phyloP scores from a whole-genome alignment of 2,113 vertebrate species.

The Willisornis vidua region DNA sequence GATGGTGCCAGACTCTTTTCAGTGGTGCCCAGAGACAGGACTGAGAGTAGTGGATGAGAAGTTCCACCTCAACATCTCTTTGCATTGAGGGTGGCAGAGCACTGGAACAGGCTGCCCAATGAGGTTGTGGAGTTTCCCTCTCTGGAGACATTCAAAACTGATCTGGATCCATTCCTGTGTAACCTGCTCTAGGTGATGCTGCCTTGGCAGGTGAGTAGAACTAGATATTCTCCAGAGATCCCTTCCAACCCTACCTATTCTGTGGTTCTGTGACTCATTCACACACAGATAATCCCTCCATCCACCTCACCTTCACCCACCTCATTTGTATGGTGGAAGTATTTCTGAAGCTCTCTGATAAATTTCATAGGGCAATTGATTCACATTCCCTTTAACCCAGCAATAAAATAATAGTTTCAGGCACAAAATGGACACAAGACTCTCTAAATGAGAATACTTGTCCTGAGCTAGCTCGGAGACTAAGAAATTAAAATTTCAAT shows the following conservation, averaged over 20 bases:
- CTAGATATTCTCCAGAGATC: neutral
- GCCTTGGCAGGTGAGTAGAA: neutral
- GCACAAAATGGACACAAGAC: neutral
- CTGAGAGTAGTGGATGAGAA: neutral
- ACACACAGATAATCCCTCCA: rapidly evolving
- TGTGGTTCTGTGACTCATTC: neutral
- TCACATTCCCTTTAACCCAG: neutral
- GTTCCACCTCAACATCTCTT: neutral
- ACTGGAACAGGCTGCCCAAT: neutral
- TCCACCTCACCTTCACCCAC: rapidly evolving
- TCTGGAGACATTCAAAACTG: neutral
- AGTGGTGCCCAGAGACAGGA: rapidly evolving
- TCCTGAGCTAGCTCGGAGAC: neutral
- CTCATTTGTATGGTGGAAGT: neutral
- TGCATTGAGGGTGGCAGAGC: neutral
- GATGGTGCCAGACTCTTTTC: neutral
- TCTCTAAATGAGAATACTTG: neutral
- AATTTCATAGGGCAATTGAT: neutral
- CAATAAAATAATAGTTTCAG: neutral
- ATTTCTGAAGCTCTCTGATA: neutral
- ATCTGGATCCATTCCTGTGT: neutral
- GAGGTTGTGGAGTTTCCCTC: rapidly evolving
- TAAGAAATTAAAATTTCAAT: neutral
- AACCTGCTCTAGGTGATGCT: neutral
- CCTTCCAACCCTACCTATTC: neutral